Evolutionary conservation across 1,140 invertebrate genomes (phyloP), one percentile per base, ranked within the genome.

Genomic region (Trypoxylus dichotomus): DNA sequence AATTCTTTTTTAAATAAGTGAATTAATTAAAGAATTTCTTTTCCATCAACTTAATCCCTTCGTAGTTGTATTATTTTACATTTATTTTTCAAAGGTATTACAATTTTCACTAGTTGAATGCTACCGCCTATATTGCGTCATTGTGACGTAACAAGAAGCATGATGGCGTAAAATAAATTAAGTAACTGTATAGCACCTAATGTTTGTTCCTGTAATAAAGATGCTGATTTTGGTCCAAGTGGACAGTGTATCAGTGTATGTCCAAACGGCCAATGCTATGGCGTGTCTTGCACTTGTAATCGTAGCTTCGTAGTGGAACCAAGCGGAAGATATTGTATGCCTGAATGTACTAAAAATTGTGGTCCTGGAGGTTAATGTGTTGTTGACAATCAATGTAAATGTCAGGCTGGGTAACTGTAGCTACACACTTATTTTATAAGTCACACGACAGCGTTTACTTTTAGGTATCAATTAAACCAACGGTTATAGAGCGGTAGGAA

Each of bases 221-320:
- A 90, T 13, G 91, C 87, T 79, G 79, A 78, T 8, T 75, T 81
- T 21, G 89, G 89, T 43, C 78, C 37, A 0, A 79, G 32, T 76
- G 82, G 3, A 80, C 81, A 74, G 0, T 94, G 93, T 79, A 68
- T 87, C 5, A 91, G 92, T 0, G 82, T 85, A 13, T 94, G 93
- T 79, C 85, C 84, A 1, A 85, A 90, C 79, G 90, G 90, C 6
- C 88, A 86, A 37, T 93, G 92, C 78, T 88, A 88, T n/a, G 87
- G 85, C 1, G 89, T 90, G 1, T 88, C 90, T 78, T 92, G 93
- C 83, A 86, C 87, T 1, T 94, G 93, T 82, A 89, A 89, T 54
- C 85, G 88, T 11, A 93, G 93, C 1, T 94, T 89, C 83, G 86
- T 83, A 2, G 79, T 91, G 58, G 90, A 92, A 78, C 83, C 80